Percentiles rank a stretch among this genome's conserved stretches.
phyloP scores from a whole-genome alignment of 2,797 vertebrate species.

The Myripristis murdjan region DNA sequence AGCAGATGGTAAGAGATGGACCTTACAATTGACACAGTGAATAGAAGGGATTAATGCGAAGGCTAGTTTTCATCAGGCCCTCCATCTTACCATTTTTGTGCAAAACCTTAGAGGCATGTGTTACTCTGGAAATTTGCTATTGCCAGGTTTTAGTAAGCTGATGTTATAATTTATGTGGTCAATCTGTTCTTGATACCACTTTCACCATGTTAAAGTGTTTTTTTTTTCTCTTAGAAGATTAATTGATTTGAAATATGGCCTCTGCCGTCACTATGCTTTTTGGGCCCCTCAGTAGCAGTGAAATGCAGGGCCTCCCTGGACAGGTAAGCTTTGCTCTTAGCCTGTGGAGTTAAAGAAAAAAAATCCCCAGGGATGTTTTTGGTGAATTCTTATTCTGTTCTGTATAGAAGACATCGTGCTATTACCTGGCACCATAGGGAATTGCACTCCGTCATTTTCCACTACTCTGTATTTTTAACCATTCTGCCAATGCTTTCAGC shows the following conservation, averaged over 20 bases:
- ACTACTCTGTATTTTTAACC: constrained; percentile 31
- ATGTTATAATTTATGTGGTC: constrained; percentile 20
- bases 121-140: constrained; percentile 17
- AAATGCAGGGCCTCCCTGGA: constrained; percentile 8
- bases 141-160: constrained; percentile 21
- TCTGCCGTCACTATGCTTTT: neutral
- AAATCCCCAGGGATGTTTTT: constrained; percentile 9
- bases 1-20: constrained; percentile 53
- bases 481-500: constrained; percentile 47
- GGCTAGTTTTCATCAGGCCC: constrained; percentile 22
- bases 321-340: constrained; percentile 7
- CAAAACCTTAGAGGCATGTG: constrained; percentile 7
- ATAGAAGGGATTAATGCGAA: neutral
- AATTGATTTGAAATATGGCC: neutral
- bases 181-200: neutral
- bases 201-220: neutral
- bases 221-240: neutral
- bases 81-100: neutral
- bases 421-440: constrained; percentile 27
- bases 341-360: constrained; percentile 22
- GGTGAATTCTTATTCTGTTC: constrained; percentile 9
- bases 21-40: neutral
- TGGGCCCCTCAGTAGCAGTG: neutral
- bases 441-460: constrained; percentile 41
- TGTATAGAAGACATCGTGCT: constrained; percentile 36